These are phyloP conservation scores for Entomyzon cyanotis DNA, from an alignment of 2,113 vertebrate genomes.

Conservation along the genomic window DNA sequence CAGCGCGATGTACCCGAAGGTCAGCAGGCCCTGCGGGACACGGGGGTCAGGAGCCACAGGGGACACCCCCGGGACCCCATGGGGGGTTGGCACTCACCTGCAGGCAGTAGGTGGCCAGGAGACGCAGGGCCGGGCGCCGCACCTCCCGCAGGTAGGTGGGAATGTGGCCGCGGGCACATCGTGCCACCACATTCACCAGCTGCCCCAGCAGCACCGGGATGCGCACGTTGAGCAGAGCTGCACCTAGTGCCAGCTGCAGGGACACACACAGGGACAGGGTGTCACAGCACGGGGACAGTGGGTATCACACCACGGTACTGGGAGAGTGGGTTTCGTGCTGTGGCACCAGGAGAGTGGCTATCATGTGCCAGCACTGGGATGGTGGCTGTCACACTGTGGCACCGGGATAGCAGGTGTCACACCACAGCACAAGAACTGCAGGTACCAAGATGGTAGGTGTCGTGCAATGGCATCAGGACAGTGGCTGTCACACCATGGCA, in stretches of 20 bases:
- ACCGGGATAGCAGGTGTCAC: neutral
- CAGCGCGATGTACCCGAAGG: slow-evolving; percentile 88
- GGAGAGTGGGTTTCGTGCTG: neutral
- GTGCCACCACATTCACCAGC: slow-evolving; percentile 89
- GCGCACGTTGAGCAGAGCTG: slow-evolving; percentile 86
- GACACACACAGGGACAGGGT: fast-evolving
- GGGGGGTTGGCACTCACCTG: slow-evolving; percentile 74
- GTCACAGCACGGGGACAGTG: fast-evolving
- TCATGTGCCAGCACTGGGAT: neutral
- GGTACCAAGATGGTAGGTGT: neutral
- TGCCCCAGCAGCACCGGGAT: slow-evolving; percentile 90
- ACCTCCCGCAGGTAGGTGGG: slow-evolving; percentile 79
- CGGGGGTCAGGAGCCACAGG: fast-evolving
- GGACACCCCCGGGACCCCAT: fast-evolving
- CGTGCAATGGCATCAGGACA: neutral
- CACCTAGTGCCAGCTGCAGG: slow-evolving; percentile 85
- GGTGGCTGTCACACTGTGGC: neutral
- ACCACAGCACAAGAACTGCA: fast-evolving
- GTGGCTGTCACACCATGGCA: neutral
- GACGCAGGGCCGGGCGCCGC: slow-evolving; percentile 76
- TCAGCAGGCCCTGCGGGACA: slow-evolving; percentile 82
- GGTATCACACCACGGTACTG: too few species aligned
- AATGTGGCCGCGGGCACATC: slow-evolving; percentile 72
- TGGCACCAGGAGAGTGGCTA: neutral
- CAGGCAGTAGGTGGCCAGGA: slow-evolving; percentile 83